These are phyloP conservation scores for Drosophila setosimentum DNA, from an alignment of 2,888 invertebrate species.

Conservation along the genomic window DNA sequence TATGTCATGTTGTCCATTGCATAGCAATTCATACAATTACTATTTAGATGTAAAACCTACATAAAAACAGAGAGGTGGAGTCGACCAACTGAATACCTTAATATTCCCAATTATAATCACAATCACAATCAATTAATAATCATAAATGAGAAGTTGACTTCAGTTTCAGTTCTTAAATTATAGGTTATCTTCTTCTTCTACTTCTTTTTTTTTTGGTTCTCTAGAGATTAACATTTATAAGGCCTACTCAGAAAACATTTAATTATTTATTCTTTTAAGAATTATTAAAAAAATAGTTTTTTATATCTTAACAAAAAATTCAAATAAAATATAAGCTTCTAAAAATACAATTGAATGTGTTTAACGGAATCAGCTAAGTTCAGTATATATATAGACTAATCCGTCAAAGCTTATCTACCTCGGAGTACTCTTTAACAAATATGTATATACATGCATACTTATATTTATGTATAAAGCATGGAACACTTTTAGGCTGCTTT, in stretches of 20 bases:
- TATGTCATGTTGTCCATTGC: background rate
- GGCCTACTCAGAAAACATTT: background rate
- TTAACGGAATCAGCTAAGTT: background rate
- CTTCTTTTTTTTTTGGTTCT: no score
- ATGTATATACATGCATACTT: background rate
- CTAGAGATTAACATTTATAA: background rate
- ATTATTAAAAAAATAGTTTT: no score
- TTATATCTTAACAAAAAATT: background rate
- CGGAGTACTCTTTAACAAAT: background rate
- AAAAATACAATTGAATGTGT: background rate
- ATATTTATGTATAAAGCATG: background rate
- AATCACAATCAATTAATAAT: no score
- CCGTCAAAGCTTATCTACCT: background rate
- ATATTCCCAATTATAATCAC: background rate
- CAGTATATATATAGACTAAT: background rate
- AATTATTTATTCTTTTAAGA: background rate
- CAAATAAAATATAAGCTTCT: background rate
- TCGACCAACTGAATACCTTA: background rate
- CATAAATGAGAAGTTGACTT: background rate
- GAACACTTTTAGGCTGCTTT: constrained; percentile 32
- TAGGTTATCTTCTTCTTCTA: background rate
- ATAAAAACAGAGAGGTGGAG: background rate
- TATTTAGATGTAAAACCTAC: background rate
- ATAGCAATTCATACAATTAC: background rate
- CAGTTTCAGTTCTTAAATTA: background rate